Conservation (phyloP, 2,888 invertebrate genomes). For the Chaitophorus viminalis region DNA sequence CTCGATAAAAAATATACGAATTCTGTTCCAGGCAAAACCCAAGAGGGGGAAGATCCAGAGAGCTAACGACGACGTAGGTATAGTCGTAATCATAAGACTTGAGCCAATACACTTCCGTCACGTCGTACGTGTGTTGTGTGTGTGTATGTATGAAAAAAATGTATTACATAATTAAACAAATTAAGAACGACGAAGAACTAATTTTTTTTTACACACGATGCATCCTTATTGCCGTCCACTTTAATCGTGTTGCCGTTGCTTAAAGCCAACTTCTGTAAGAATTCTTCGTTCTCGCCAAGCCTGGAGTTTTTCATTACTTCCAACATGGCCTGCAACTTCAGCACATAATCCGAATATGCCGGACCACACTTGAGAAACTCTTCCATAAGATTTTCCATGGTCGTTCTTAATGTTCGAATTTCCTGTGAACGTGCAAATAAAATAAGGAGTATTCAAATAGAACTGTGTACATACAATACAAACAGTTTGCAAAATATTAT, state of each 20-base stretch:
- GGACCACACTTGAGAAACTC: conserved; percentile 54
- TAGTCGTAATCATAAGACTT: neutral
- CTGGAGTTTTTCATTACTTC: conserved; percentile 45
- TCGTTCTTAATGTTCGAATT: conserved; percentile 6
- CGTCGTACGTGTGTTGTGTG: neutral
- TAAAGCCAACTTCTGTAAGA: neutral
- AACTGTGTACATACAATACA: too few relatives aligned
- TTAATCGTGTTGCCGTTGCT: conserved; percentile 19
- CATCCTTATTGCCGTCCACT: conserved; percentile 19
- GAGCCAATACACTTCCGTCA: neutral
- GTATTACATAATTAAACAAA: neutral
- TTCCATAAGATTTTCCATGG: conserved; percentile 37
- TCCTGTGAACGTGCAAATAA: conserved; percentile 12
- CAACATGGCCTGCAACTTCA: conserved; percentile 51
- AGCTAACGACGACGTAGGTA: neutral
- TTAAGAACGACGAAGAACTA: neutral
- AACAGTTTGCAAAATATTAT: too few relatives aligned
- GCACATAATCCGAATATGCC: conserved; percentile 22
- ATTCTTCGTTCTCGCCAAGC: conserved; percentile 10
- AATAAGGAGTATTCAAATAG: neutral
- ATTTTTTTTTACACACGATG: conserved; percentile 13
- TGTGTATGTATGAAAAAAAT: neutral
- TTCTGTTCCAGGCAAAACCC: neutral
- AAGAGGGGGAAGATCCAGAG: neutral
- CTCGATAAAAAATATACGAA: neutral